Evolutionary conservation across 2,888 invertebrate species (phyloP), one percentile per base, ranked within the genome.

Genomic region (Choreutis nemorana): DNA sequence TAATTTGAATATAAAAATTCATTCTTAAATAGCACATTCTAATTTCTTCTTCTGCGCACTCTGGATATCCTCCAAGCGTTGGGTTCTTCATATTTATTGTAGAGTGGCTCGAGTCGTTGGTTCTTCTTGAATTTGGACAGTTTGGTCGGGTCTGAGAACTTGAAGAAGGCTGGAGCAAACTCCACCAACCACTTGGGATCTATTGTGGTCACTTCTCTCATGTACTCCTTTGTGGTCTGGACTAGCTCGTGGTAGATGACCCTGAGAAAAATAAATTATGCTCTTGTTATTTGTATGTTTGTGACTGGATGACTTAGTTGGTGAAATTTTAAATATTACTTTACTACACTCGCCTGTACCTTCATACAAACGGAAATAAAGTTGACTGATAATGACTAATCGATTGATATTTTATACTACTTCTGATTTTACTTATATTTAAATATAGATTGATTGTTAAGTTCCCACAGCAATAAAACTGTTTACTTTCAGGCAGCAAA

Each of bases 121-220:
- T 97, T 97, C 75, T 97, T 97, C 86, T 99, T 99, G 77, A 97
- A 97, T 59, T 97, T 97, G 64, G 97, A 97, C 18, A 99, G 83
- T 64, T 97, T 98, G 0, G 98, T 98, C 2, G 97, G 97, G 72
- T 99, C 99, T 4, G 95, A 95, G 78, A 98, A 96, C 64, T 95
- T 94, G 82, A 98, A 99, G 83, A 99, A 99, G 1, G 98, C 97
- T 0, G 98, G 97, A 0, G 99, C 98, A 63, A 96, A 99, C 63
- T 99, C 98, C 1, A 99, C 97, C 32, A 99, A 81, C 99, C 99
- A 99, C 64, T 95, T 95, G 0, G 96, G 95, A 75, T 97, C 96
- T 31, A 96, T 95, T 0, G 95, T 93, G 0, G 94, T 95, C 7
- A 98, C 97, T 71, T 99, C 97, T 14, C 97, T 83, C 98, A 98